phyloP scores from a whole-genome alignment of 2,797 vertebrate species.

The Lagocephalus sceleratus region DNA sequence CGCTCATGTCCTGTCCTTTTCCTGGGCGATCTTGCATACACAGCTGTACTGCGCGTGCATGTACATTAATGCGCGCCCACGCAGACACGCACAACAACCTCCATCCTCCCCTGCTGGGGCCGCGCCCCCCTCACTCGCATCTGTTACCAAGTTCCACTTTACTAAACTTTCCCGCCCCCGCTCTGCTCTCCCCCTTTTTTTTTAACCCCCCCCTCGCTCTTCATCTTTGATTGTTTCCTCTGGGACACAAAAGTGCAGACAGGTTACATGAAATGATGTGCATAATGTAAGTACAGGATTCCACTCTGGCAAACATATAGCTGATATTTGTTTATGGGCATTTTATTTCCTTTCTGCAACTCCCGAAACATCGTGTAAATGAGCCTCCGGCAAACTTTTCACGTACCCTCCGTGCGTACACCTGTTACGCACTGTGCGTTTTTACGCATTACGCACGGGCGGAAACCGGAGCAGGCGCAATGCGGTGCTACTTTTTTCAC shows the following conservation, averaged over 20 bases:
- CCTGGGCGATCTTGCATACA: conserved; percentile 41
- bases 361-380: background rate
- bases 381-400: conserved; percentile 25
- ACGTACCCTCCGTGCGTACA: conserved; percentile 14
- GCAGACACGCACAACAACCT: conserved; percentile 69
- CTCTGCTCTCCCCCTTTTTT: conserved; percentile 28
- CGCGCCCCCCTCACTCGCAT: conserved; percentile 76
- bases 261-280: conserved; percentile 8
- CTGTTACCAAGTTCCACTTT: conserved; percentile 76
- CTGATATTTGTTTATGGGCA: background rate
- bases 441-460: conserved; percentile 48
- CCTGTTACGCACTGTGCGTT: conserved; percentile 48
- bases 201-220: conserved; percentile 17
- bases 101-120: conserved; percentile 70
- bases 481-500: conserved; percentile 1
- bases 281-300: conserved; percentile 9
- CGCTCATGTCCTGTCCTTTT: conserved; percentile 87
- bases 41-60: conserved; percentile 15
- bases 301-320: background rate
- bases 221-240: conserved; percentile 41
- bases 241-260: conserved; percentile 10
- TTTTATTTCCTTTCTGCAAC: conserved; percentile 1
- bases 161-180: conserved; percentile 64
- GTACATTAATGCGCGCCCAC: conserved; percentile 7
- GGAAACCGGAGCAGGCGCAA: conserved; percentile 16